Conservation (phyloP, 2,113 vertebrate species). For the Todiramphus chloris region DNA sequence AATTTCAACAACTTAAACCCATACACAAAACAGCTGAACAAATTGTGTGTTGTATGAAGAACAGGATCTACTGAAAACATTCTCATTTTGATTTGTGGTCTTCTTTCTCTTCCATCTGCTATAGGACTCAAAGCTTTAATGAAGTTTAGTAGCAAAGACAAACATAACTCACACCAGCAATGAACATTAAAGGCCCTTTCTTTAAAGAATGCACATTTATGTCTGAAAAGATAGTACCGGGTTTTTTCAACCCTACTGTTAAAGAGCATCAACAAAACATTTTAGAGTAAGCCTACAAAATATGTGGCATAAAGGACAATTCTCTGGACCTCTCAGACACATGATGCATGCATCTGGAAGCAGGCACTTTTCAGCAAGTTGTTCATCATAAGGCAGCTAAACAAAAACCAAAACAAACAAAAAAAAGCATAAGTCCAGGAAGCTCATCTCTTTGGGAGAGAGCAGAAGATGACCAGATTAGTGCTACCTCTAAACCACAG, state of each 20-base stretch:
- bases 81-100: not conserved
- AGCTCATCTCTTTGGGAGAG: not conserved
- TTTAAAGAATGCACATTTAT: not conserved
- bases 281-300: not conserved
- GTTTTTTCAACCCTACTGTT: not conserved
- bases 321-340: not conserved
- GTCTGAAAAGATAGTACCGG: not conserved
- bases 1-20: not conserved
- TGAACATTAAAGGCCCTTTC: not conserved
- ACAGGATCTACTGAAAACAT: not conserved
- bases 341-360: not conserved
- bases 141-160: not conserved
- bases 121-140: not conserved
- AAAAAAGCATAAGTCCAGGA: not conserved
- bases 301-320: not conserved
- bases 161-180: not conserved
- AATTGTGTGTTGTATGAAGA: not conserved
- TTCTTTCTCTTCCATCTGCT: not conserved
- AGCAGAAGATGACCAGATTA: not conserved
- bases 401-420: not conserved
- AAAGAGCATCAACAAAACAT: not conserved
- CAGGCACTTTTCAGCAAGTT: not conserved
- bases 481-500: not conserved
- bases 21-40: not conserved
- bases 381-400: not conserved